Evolutionary conservation across 2,888 invertebrate species (phyloP), one percentile per base, ranked within the genome.

Genomic region (Agrypnus murinus): DNA sequence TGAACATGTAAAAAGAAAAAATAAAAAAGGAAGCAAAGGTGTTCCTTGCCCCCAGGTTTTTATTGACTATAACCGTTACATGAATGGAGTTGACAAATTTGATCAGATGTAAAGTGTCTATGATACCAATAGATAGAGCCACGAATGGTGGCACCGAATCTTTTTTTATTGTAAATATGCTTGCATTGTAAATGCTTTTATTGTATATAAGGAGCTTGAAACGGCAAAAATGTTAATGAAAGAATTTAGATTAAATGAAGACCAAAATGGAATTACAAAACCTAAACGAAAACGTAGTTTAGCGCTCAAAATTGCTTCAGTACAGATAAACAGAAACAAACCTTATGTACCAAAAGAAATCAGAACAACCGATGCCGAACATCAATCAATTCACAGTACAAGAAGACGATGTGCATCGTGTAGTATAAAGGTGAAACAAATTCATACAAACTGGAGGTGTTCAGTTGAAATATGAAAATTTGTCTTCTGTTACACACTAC

Each of bases 341-440:
- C 38, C 34, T 2, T 32, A 31, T 8, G 36, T 34, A 7, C 34
- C 34, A 4, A 5, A n/a, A 36, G 38, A 34, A 17, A 17, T 38
- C 2, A 14, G 34, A 36, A 57, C 14, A 31, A 17, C 1, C 4
- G 12, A 12, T 0, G 36, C 9, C 1, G 36, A 2, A 2, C 57
- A 57, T 15, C 4, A 34, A 2, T 36, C 34, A 5, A 15, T 14
- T 9, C 14, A 15, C 3, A 4, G 14, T 1, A 50, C n/a, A 8
- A 25, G 50, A 31, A 10, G 50, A 50, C 8, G 50, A n/a, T 50
- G 50, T 32, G 36, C 14, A 10, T 43, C 62, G 1, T 71, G 69
- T 46, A 60, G 65, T 15, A 59, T 46, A 46, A 71, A 14, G 5
- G 66, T 69, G 34, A 55, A 69, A 48, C 50, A 40, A 8, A 59